Percentiles rank a stretch among this genome's conserved stretches.
Evolutionary conservation across 2,888 invertebrate species (phyloP).

Genomic region (Pterobdella sp.): DNA sequence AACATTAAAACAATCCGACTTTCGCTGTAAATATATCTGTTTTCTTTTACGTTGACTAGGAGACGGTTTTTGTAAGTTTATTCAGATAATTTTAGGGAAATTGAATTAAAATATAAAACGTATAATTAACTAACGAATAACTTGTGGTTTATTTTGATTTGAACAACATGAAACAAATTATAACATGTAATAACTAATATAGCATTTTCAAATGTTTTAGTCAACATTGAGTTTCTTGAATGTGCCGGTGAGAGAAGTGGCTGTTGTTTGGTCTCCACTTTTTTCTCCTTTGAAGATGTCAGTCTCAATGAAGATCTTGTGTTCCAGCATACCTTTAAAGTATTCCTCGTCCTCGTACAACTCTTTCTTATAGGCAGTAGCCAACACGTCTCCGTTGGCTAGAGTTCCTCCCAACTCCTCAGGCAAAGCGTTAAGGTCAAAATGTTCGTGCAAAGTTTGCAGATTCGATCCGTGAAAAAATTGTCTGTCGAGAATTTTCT

Average conservation of each 20-base stretch:
- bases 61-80: too few species aligned
- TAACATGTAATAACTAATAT: too few species aligned
- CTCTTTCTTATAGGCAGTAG: constrained; percentile 39
- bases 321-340: constrained; percentile 41
- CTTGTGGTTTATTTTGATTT: too few species aligned
- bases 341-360: constrained; percentile 39
- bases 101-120: too few species aligned
- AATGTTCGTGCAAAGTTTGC: constrained; percentile 52
- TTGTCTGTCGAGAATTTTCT: constrained; percentile 70
- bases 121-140: too few species aligned
- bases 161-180: too few species aligned
- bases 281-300: constrained; percentile 23
- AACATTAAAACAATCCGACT: too few species aligned
- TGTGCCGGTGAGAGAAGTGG: not conserved
- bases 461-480: constrained; percentile 55
- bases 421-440: constrained; percentile 57
- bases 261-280: not conserved
- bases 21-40: too few species aligned
- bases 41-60: too few species aligned
- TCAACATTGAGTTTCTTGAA: constrained; percentile 2
- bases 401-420: constrained; percentile 57
- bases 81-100: too few species aligned
- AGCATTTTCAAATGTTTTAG: too few species aligned
- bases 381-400: constrained; percentile 37
- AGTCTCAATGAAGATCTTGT: constrained; percentile 38